Conservation (phyloP, 2,888 invertebrate species). For the Colletes collaris region DNA sequence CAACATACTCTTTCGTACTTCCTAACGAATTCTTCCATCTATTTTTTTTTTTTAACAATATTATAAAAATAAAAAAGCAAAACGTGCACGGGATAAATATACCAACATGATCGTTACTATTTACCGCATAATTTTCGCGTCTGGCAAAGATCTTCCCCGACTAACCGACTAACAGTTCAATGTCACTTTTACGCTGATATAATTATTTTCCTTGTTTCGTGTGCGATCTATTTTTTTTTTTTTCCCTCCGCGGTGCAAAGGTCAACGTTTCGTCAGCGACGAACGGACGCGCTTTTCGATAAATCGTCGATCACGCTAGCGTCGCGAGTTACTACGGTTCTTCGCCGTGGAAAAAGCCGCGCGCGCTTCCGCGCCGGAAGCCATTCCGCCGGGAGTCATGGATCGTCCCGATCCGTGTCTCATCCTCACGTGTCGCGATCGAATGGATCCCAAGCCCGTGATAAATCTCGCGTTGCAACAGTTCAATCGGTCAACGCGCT, state of each 20-base stretch:
- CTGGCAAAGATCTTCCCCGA: background rate
- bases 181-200: background rate
- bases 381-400: background rate
- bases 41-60: no score
- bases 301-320: background rate
- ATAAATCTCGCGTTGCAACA: constrained; percentile 1
- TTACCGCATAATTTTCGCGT: background rate
- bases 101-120: background rate
- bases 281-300: constrained; percentile 1
- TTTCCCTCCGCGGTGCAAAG: background rate
- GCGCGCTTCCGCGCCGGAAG: background rate
- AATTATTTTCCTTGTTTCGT: background rate
- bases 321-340: background rate
- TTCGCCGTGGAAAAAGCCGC: no score
- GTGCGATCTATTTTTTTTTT: background rate
- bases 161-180: background rate
- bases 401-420: background rate
- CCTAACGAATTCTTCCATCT: no score
- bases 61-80: no score
- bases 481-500: constrained; percentile 35
- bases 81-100: no score
- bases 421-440: background rate
- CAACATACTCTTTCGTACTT: no score
- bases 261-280: constrained; percentile 23
- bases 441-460: background rate